phyloP scores from a whole-genome alignment of 2,888 invertebrate species.

The Chymomyza procnemis region DNA sequence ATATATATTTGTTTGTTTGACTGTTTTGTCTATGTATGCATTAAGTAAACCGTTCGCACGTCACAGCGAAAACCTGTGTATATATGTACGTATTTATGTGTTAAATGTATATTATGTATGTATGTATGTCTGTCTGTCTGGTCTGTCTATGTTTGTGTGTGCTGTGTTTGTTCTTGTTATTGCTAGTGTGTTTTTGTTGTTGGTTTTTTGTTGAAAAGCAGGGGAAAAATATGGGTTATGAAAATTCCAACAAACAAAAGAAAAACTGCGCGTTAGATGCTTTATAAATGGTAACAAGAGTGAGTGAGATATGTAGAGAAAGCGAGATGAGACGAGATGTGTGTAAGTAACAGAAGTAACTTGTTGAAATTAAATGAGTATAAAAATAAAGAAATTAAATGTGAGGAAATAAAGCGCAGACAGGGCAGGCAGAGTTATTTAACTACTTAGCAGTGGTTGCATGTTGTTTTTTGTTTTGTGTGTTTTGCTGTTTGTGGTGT shows the following conservation, averaged over 20 bases:
- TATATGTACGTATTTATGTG: constrained; percentile 19
- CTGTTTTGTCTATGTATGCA: neutral
- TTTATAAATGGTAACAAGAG: neutral
- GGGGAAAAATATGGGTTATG: constrained; percentile 1
- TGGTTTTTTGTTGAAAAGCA: neutral
- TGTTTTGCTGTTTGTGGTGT: constrained; percentile 8
- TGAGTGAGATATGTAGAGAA: too few species aligned
- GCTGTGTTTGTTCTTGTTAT: constrained; percentile 45
- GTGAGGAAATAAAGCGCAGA: constrained; percentile 72
- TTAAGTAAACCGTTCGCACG: neutral
- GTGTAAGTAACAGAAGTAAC: constrained; percentile 56
- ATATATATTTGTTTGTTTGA: neutral
- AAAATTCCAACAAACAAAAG: constrained; percentile 44
- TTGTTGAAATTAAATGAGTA: constrained; percentile 65
- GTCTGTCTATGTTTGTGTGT: constrained; percentile 45
- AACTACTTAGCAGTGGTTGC: constrained; percentile 72
- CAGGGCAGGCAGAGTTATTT: constrained; percentile 69
- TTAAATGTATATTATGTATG: constrained; percentile 14
- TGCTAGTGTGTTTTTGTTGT: neutral
- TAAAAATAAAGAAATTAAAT: constrained; percentile 45
- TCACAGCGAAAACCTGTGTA: neutral
- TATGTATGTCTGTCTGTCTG: constrained; percentile 47
- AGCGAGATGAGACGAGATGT: neutral
- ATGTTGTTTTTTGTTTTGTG: constrained; percentile 49
- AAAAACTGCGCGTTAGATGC: constrained; percentile 58